These are phyloP conservation scores for Cheiracanthium punctorium DNA, from an alignment of 2,888 invertebrate species.

Conservation along the genomic window DNA sequence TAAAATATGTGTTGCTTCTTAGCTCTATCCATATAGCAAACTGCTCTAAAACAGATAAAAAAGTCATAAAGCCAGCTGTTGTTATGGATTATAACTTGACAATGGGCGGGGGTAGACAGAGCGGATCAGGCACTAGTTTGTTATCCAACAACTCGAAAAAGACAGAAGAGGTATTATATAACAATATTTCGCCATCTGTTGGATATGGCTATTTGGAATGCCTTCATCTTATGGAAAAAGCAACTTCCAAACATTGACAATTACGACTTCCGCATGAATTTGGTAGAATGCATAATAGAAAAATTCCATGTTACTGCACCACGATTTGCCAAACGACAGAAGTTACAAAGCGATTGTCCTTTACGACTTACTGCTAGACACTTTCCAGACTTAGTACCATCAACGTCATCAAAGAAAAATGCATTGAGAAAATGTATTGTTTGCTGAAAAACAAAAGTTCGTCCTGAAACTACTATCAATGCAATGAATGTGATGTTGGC, in stretches of 20 bases:
- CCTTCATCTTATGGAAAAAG: background rate
- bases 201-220: background rate
- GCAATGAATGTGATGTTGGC: too few relatives aligned
- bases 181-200: background rate
- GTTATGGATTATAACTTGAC: too few relatives aligned
- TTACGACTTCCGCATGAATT: background rate
- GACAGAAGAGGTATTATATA: background rate
- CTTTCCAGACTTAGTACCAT: slow-evolving; percentile 21
- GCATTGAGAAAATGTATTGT: background rate
- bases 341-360: slow-evolving; percentile 21
- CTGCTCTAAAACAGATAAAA: slow-evolving; percentile 24
- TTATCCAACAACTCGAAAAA: background rate
- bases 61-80: slow-evolving; percentile 7
- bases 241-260: background rate
- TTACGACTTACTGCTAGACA: slow-evolving; percentile 25
- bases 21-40: slow-evolving; percentile 22
- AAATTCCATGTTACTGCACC: slow-evolving; percentile 15
- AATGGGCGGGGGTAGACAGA: background rate
- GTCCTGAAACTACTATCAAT: too few relatives aligned
- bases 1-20: slow-evolving; percentile 41
- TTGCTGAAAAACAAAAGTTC: too few relatives aligned
- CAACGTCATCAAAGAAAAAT: slow-evolving; percentile 12
- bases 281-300: slow-evolving; percentile 19
- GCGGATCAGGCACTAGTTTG: background rate
- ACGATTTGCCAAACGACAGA: slow-evolving; percentile 13